These are phyloP conservation scores for Pterostichus madidus DNA, from an alignment of 2,888 invertebrate species.

Conservation along the genomic window DNA sequence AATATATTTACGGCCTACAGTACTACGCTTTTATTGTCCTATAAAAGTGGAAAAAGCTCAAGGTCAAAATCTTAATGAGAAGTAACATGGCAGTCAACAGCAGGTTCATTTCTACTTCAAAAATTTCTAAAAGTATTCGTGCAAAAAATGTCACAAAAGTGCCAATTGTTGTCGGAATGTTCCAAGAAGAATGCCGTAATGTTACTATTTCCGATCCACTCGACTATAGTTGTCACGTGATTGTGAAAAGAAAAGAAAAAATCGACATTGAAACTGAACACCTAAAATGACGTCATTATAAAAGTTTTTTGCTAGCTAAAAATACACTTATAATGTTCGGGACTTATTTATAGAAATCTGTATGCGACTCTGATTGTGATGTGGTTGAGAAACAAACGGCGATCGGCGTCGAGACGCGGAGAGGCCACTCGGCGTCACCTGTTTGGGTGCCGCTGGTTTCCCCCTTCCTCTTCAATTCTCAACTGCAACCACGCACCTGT, in stretches of 20 bases:
- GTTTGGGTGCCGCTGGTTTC: conserved; percentile 58
- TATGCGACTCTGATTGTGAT: conserved; percentile 36
- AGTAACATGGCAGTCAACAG: conserved; percentile 28
- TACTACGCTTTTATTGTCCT: neutral
- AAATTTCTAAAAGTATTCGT: conserved; percentile 53
- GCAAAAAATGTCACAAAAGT: conserved; percentile 58
- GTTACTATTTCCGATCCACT: conserved; percentile 65
- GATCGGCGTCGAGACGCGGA: neutral
- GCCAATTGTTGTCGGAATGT: conserved; percentile 65
- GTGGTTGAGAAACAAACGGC: conserved; percentile 43
- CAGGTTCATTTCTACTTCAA: conserved; percentile 39
- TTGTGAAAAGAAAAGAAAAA: conserved; percentile 64
- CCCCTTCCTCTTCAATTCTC: neutral
- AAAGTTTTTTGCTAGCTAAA: conserved; percentile 62
- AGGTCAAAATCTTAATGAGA: conserved; percentile 43
- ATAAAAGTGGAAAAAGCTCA: conserved; percentile 40
- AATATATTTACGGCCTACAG: neutral
- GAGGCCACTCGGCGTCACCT: neutral
- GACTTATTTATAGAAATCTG: conserved; percentile 48
- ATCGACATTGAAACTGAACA: conserved; percentile 64
- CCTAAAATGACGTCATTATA: conserved; percentile 65
- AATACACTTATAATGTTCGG: conserved; percentile 65
- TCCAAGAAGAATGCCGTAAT: conserved; percentile 64
- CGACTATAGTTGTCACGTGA: conserved; percentile 63
- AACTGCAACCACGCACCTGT: conserved; percentile 43